Conservation (phyloP, 2,888 invertebrate species). For the Steinernema carpocapsae region DNA sequence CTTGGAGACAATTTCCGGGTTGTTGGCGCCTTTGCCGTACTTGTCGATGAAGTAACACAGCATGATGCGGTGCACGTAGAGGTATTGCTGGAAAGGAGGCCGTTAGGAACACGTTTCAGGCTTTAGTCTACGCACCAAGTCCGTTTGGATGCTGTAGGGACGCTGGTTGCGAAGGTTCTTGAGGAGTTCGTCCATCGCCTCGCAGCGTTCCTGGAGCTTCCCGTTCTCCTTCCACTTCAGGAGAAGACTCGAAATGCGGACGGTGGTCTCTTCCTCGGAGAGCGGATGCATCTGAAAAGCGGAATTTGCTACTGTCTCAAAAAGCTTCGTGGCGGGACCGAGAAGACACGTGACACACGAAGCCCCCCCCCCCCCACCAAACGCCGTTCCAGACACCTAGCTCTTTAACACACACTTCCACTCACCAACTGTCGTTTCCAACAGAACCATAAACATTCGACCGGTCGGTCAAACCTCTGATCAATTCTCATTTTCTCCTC, state of each 20-base stretch:
- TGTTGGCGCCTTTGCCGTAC: conserved; percentile 37
- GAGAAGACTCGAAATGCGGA: conserved; percentile 35
- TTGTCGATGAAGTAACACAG: conserved; percentile 50
- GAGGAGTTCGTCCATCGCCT: conserved; percentile 53
- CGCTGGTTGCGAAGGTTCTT: conserved; percentile 50
- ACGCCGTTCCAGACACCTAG: too few relatives aligned
- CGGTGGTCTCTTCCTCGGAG: conserved; percentile 39
- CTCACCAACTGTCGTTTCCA: too few relatives aligned
- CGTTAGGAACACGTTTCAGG: neutral
- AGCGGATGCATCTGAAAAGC: conserved; percentile 40
- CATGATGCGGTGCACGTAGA: conserved; percentile 40
- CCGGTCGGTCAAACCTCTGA: too few relatives aligned
- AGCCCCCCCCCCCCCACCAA: too few relatives aligned
- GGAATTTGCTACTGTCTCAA: too few relatives aligned
- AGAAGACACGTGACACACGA: too few relatives aligned
- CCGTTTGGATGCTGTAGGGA: conserved; percentile 54
- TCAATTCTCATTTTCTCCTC: too few relatives aligned
- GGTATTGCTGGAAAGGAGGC: conserved; percentile 19
- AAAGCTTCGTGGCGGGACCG: conserved; percentile 30
- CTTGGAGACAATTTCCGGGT: conserved; percentile 15
- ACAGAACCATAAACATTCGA: too few relatives aligned
- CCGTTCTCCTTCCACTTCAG: conserved; percentile 46
- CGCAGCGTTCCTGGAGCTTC: conserved; percentile 41
- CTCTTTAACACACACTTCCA: too few relatives aligned
- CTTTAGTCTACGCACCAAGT: conserved; percentile 38